Base-by-base conservation (phyloP, 1,140 invertebrate genomes). In the Hydropsyche tenuis region DNA sequence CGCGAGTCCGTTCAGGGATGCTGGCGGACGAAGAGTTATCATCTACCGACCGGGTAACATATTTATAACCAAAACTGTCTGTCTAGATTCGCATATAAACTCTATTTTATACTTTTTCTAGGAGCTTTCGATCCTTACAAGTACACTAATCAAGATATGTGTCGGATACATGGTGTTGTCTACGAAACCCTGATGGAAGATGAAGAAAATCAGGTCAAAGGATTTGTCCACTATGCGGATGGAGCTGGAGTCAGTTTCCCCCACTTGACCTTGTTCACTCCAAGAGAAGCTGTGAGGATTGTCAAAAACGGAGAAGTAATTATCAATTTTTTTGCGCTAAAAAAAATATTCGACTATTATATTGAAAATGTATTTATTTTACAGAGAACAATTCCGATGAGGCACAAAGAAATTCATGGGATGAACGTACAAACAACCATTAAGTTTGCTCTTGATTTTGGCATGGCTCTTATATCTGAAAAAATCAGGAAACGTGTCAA, bases 121-220 rank as follows among this genome's bases (percentile, higher is more conserved):
- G 90, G 92, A 76, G 91, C 92, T n/a, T 93, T 94, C 81, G 91
- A 94, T 83, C 89, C 92, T 0, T 89, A 92, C 77, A 90, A 90
- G 79, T 93, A 90, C 79, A 91, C 89, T 0, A 92, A 92, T 79
- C 90, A 87, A 18, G 91, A 94, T 78, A 92, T 94, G 89, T 92
- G 92, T 80, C 88, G 91, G 63, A 88, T 93, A 0, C 91, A 93
- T 80, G 91, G 88, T 3, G 89, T 93, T 22, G 89, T 90, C 12
- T 94, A 93, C 79, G 93, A 95, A 80, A 88, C 90, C 0, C 77
- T 94, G 16, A 89, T 94, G 88, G 92, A 94, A 80, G 91, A 94
- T 78, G 93, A 95, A 80, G 90, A 93, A 74, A 90, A 87, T 79
- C 93, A 94, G 81, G 85, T 93, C 1, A 85, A 89, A 1, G 92